These are phyloP conservation scores for Paratrypauchen microcephalus DNA, from an alignment of 2,797 vertebrate species.

Conservation along the genomic window DNA sequence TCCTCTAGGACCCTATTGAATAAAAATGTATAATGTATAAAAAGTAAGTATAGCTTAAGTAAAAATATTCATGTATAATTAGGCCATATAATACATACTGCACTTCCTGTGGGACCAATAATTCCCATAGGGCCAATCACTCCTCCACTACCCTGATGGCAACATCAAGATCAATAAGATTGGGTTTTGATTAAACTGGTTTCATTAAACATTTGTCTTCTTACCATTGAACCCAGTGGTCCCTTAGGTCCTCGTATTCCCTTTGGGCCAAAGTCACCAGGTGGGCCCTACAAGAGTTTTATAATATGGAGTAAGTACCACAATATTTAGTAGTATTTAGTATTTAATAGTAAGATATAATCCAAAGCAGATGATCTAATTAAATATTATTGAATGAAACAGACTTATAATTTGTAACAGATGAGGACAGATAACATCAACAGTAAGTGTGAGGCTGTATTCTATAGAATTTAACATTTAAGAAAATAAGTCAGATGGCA, in stretches of 20 bases:
- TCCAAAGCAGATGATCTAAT: not conserved
- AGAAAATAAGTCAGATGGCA: not conserved
- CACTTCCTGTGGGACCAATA: slow-evolving; percentile 85
- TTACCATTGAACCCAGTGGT: slow-evolving; percentile 87
- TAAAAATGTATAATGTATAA: no score
- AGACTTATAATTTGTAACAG: not conserved
- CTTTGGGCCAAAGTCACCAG: slow-evolving; percentile 90
- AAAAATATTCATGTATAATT: not conserved
- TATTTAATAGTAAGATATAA: not conserved
- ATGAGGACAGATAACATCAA: not conserved
- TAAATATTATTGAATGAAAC: not conserved
- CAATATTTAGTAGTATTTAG: no score
- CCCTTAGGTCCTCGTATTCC: slow-evolving; percentile 92
- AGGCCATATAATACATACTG: slow-evolving; percentile 75
- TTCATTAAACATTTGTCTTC: slow-evolving; percentile 28
- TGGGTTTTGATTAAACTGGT: not conserved
- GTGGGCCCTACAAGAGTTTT: slow-evolving; percentile 80
- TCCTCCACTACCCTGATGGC: slow-evolving; percentile 86
- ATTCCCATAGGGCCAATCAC: slow-evolving; percentile 85
- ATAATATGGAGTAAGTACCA: not conserved
- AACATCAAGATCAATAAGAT: slow-evolving; percentile 17
- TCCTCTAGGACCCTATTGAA: slow-evolving; percentile 86
- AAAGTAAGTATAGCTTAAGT: slow-evolving; percentile 19
- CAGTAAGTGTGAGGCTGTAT: not conserved
- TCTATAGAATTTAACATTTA: not conserved